A percentile compares a stretch with the other conserved stretches of the same genome.
These are phyloP conservation scores for Agrypnus murinus DNA, from an alignment of 2,888 invertebrate genomes.

Conservation along the genomic window DNA sequence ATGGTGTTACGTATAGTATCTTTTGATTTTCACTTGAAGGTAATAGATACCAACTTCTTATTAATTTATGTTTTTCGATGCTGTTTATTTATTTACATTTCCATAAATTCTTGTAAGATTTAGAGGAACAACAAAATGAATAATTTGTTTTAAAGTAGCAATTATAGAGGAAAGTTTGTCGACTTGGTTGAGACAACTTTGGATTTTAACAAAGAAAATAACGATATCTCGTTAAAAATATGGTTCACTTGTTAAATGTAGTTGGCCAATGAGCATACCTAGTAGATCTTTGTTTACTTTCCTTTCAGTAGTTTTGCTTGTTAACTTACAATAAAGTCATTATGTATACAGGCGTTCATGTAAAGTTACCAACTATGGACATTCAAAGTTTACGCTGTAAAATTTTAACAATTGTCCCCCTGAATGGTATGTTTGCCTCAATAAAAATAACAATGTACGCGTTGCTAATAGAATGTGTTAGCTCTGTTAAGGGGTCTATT, in stretches of 20 bases:
- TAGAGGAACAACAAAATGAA: no score
- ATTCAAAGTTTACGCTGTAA: slow-evolving; percentile 45
- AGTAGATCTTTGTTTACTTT: background rate
- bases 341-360: slow-evolving; percentile 45
- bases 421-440: slow-evolving; percentile 29
- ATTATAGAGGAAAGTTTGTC: no score
- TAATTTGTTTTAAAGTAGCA: no score
- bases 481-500: slow-evolving; percentile 22
- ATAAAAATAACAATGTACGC: slow-evolving; percentile 28
- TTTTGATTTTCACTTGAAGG: no score
- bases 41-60: no score
- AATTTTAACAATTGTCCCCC: slow-evolving; percentile 41
- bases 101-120: no score
- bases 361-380: slow-evolving; percentile 43
- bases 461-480: slow-evolving; percentile 27
- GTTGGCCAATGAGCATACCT: background rate
- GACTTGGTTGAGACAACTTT: no score
- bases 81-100: no score
- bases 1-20: background rate
- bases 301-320: slow-evolving; percentile 8
- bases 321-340: slow-evolving; percentile 51
- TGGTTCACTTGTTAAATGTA: background rate
- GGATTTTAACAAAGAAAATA: no score
- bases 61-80: no score
- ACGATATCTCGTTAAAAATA: no score